Evolutionary conservation across 2,797 vertebrate species (phyloP).

Genomic region (Sphaeramia orbicularis): DNA sequence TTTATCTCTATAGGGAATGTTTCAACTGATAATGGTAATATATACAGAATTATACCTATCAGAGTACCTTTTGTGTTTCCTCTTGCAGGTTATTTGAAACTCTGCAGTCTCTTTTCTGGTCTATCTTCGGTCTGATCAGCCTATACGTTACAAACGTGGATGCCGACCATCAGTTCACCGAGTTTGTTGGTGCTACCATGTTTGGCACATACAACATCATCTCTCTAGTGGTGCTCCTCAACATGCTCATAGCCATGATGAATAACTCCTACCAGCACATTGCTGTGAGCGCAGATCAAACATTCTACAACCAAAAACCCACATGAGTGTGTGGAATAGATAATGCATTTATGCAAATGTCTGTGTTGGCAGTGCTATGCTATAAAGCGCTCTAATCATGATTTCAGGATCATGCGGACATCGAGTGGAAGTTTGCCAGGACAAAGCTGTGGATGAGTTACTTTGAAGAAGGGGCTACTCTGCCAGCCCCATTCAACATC

Average conservation of each 20-base stretch:
- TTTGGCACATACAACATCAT: conserved; percentile 99
- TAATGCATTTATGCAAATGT: not conserved
- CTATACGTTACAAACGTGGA: conserved; percentile 97
- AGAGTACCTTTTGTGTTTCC: not conserved
- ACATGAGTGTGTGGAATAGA: not conserved
- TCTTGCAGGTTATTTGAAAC: conserved; percentile 95
- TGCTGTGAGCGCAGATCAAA: conserved; percentile 85
- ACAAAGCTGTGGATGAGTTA: conserved; percentile 99
- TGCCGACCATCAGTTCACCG: conserved; percentile 94
- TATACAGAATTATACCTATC: not conserved
- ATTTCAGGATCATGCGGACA: conserved; percentile 96
- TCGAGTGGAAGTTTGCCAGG: conserved; percentile 99
- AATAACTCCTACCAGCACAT: conserved; percentile 99
- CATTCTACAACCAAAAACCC: not conserved
- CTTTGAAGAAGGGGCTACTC: conserved; percentile 97
- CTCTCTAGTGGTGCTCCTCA: conserved; percentile 97
- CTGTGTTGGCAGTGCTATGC: not conserved
- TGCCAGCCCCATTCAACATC: conserved; percentile 97
- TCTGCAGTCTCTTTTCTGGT: conserved; percentile 98
- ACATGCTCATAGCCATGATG: conserved; percentile 99
- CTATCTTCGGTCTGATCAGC: conserved; percentile 97
- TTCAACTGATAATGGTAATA: not conserved
- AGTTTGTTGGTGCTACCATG: conserved; percentile 98
- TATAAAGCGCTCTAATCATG: conserved; percentile 6
- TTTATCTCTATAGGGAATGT: not conserved